Evolutionary conservation across 1,140 invertebrate species (phyloP).

Genomic region (Plodia interpunctella): DNA sequence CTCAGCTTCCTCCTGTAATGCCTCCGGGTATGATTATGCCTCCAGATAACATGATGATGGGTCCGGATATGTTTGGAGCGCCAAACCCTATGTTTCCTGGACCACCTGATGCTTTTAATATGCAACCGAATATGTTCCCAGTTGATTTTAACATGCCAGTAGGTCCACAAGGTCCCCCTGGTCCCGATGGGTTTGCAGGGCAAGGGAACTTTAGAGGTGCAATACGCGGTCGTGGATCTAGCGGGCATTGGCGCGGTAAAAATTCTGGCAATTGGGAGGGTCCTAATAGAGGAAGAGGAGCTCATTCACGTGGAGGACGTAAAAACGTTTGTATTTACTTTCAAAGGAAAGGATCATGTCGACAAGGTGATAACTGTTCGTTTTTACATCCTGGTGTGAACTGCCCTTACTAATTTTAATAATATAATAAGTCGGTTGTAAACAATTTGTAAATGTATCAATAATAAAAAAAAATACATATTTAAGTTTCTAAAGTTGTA

Average conservation of each 20-base stretch:
- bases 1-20: conserved; percentile 41
- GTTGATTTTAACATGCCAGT: conserved; percentile 62
- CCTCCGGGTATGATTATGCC: conserved; percentile 59
- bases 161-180: conserved; percentile 52
- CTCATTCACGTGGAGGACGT: conserved; percentile 60
- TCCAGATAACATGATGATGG: conserved; percentile 69
- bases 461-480: neutral
- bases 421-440: conserved; percentile 6
- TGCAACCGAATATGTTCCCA: conserved; percentile 66
- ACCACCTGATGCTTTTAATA: conserved; percentile 59
- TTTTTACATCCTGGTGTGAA: conserved; percentile 86
- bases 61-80: conserved; percentile 76
- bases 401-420: conserved; percentile 68
- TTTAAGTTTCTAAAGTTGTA: conserved; percentile 16
- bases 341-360: conserved; percentile 85
- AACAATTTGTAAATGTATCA: neutral
- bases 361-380: conserved; percentile 86
- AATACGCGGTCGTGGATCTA: conserved; percentile 66
- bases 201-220: conserved; percentile 69
- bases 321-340: conserved; percentile 85
- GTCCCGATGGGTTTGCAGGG: conserved; percentile 61
- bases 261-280: conserved; percentile 72
- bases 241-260: conserved; percentile 76
- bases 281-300: conserved; percentile 73
- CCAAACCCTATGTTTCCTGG: conserved; percentile 64